Percentiles rank a stretch among this genome's conserved stretches.
Conservation (phyloP, 2,888 invertebrate genomes). For the Ophioninae sp. region DNA sequence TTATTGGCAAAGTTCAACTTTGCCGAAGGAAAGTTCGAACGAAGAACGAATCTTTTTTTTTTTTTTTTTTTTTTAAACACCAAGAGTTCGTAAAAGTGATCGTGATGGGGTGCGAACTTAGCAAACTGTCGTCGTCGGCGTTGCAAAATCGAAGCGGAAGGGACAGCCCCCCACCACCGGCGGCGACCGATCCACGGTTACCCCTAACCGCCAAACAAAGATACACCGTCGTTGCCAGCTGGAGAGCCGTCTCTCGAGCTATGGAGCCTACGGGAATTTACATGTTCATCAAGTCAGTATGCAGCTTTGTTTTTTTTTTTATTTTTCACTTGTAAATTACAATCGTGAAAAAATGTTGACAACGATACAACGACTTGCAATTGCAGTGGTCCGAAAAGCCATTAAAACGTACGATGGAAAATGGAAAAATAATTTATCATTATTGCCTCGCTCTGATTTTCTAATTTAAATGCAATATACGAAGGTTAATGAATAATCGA, state of each 20-base stretch:
- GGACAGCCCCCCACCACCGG: conserved; percentile 86
- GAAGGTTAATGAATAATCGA: too few species aligned
- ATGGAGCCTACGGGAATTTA: conserved; percentile 94
- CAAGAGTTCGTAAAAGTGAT: conserved; percentile 3
- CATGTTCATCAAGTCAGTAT: conserved; percentile 94
- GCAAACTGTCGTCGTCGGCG: conserved; percentile 86
- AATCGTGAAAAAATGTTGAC: too few species aligned
- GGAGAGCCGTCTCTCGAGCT: conserved; percentile 94
- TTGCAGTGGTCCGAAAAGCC: too few species aligned
- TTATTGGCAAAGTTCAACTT: neutral
- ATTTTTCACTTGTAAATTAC: neutral
- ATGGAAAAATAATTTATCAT: too few species aligned
- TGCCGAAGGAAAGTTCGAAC: neutral
- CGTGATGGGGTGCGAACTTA: conserved; percentile 89
- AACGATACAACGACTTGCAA: too few species aligned
- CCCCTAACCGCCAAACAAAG: conserved; percentile 93
- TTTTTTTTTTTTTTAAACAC: neutral
- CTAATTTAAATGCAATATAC: too few species aligned
- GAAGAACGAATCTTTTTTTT: neutral
- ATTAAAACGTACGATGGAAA: too few species aligned
- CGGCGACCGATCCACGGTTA: conserved; percentile 88
- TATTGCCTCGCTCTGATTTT: too few species aligned
- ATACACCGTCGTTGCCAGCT: conserved; percentile 93
- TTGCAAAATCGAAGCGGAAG: conserved; percentile 80
- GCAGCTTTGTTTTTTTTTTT: neutral